Evolutionary conservation across 2,797 vertebrate species (phyloP).

Genomic region (Oreochromis grahami): DNA sequence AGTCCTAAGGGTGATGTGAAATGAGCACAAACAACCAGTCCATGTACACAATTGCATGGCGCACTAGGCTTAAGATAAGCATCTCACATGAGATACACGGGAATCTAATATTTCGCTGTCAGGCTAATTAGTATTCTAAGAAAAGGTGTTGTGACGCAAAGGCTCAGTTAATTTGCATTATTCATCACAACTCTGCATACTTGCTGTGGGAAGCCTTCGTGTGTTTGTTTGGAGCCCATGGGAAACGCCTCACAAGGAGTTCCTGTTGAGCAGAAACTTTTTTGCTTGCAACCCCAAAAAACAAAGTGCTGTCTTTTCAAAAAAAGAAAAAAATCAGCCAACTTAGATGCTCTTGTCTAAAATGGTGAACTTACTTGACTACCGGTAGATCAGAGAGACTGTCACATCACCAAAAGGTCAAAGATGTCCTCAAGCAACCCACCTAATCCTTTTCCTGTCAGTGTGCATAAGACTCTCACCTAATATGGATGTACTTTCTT

Average conservation of each 20-base stretch:
- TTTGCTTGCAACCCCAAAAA: constrained; percentile 41
- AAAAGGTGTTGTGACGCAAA: constrained; percentile 29
- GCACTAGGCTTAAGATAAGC: constrained; percentile 18
- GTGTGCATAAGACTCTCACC: background rate
- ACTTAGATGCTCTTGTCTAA: background rate
- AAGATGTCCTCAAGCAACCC: background rate
- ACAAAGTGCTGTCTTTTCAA: constrained; percentile 41
- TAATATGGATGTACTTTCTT: background rate
- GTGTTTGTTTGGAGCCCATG: constrained; percentile 7
- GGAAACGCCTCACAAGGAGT: constrained; percentile 12
- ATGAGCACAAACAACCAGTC: constrained; percentile 2
- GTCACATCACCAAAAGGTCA: constrained; percentile 2
- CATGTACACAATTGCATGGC: background rate
- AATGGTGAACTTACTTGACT: constrained; percentile 4
- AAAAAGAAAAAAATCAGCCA: background rate
- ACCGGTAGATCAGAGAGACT: constrained; percentile 31
- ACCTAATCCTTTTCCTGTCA: background rate
- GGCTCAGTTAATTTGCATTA: constrained; percentile 47
- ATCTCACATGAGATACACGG: constrained; percentile 6
- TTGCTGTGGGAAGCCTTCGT: constrained; percentile 33
- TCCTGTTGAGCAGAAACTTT: constrained; percentile 33
- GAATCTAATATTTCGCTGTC: constrained; percentile 11
- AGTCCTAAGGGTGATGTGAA: background rate
- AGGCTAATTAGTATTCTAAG: constrained; percentile 48
- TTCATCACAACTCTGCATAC: constrained; percentile 29